Evolutionary conservation across 2,113 vertebrate genomes (phyloP), one percentile per base, ranked within the genome.

Genomic region (Cyphomyrus discorhynchus): DNA sequence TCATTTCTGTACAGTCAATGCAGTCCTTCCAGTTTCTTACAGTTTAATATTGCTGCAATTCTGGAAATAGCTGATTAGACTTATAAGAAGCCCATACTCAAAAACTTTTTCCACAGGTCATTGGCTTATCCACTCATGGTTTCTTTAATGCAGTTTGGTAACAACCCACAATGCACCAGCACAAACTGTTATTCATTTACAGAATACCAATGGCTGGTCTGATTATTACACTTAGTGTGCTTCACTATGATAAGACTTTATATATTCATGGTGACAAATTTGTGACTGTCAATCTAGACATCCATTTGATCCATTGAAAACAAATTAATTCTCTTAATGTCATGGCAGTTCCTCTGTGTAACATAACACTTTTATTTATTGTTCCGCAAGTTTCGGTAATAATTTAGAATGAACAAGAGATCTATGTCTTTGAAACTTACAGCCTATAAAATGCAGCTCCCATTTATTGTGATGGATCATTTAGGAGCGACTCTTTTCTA

Each of bases 401-500:
- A 70, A 53, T 90, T 82, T 58, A 52, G 58, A 89, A 50, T 88
- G n/a, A 50, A 87, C 27, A 62, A 19, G 35, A 77, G 19, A 58
- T 47, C 39, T 86, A 80, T 85, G 85, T 74, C 39, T 88, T 21
- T 74, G 19, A 84, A 90, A 85, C 46, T 70, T 88, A 53, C 85
- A 24, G 50, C 77, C 58, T 45, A 86, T 86, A 88, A 89, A 90
- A 88, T 77, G 88, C 86, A 90, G 87, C 88, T 50, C 88, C 21
- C 66, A 58, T 86, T 35, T 70, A 87, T 92, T 92, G 90, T 58
- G 35, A 88, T 90, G 58, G 66, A 70, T 90, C 85, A 53, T 80
- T 90, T 87, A 86, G 89, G 82, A 35, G 45, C 13, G 52, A 90
- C 70, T 89, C 87, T 87, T 47, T 85, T 91, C 85, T 77, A 90